These are phyloP conservation scores for Drosophila mercatorum DNA, from an alignment of 2,888 invertebrate genomes.

Conservation along the genomic window DNA sequence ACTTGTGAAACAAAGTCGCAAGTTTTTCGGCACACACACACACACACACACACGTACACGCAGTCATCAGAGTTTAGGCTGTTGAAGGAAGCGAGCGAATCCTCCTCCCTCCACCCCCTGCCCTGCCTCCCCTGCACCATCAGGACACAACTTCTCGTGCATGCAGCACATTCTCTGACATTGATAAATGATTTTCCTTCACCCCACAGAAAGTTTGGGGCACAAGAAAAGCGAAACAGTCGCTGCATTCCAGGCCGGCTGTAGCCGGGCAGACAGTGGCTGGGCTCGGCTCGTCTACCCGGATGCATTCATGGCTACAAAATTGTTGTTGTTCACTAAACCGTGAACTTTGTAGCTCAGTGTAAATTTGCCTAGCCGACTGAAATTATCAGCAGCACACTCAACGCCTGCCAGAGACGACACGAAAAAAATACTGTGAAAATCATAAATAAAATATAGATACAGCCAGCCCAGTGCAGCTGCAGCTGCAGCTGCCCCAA, in stretches of 20 bases:
- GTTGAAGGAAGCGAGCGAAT: slow-evolving; percentile 14
- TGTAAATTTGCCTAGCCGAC: slow-evolving; percentile 52
- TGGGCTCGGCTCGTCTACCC: slow-evolving; percentile 21
- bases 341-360: slow-evolving; percentile 65
- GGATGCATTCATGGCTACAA: slow-evolving; percentile 74
- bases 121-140: background rate
- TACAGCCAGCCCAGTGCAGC: slow-evolving; percentile 10
- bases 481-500: slow-evolving; percentile 20
- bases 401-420: slow-evolving; percentile 43
- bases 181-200: slow-evolving; percentile 76
- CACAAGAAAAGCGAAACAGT: slow-evolving; percentile 65
- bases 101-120: background rate
- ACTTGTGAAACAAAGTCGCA: slow-evolving; percentile 80
- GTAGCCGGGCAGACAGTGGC: background rate
- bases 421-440: slow-evolving; percentile 9
- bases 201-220: slow-evolving; percentile 60
- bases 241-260: slow-evolving; percentile 22
- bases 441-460: slow-evolving; percentile 76
- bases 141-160: slow-evolving; percentile 65
- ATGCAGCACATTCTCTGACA: slow-evolving; percentile 76
- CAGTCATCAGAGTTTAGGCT: slow-evolving; percentile 37
- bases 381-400: slow-evolving; percentile 62
- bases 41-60: slow-evolving; percentile 3
- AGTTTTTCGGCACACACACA: slow-evolving; percentile 58
- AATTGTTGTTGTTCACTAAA: slow-evolving; percentile 78